phyloP scores from a whole-genome alignment of 92 coral and sea anemone genomes.

The Epizoanthus ramosus region DNA sequence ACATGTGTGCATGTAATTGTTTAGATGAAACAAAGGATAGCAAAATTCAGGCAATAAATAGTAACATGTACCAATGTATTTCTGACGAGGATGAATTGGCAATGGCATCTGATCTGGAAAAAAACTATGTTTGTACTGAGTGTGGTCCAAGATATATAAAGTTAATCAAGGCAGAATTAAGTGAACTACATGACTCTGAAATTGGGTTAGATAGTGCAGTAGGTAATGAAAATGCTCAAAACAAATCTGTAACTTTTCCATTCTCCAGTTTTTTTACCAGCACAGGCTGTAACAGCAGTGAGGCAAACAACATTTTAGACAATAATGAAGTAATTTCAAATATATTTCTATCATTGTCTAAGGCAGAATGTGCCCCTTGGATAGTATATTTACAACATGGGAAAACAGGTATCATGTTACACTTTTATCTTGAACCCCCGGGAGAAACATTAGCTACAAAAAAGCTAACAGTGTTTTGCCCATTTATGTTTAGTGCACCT shows the following conservation, averaged over 20 bases:
- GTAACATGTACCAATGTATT: conserved; percentile 20
- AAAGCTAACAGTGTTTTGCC: conserved; percentile 24
- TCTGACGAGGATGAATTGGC: conserved; percentile 15
- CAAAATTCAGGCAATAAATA: conserved; percentile 12
- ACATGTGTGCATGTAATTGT: conserved; percentile 25
- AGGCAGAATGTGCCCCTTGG: conserved; percentile 29
- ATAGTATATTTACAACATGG: conserved; percentile 15
- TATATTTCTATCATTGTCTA: neutral
- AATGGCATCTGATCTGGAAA: conserved; percentile 17
- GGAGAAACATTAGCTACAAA: conserved; percentile 4
- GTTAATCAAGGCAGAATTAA: conserved; percentile 13
- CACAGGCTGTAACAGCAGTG: too few relatives aligned
- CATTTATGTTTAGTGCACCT: conserved; percentile 38
- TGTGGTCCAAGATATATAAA: conserved; percentile 14
- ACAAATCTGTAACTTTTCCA: too few relatives aligned
- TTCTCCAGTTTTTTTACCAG: too few relatives aligned
- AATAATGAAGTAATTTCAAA: neutral
- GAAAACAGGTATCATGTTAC: conserved; percentile 25
- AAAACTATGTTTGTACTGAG: conserved; percentile 16
- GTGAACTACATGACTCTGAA: too few relatives aligned
- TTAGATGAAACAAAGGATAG: conserved; percentile 19
- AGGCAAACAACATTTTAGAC: too few relatives aligned
- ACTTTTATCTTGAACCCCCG: neutral
- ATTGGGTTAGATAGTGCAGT: too few relatives aligned
- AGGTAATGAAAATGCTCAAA: too few relatives aligned